Conservation (phyloP, 2,888 invertebrate species). For the Chrysomela aeneicollis region DNA sequence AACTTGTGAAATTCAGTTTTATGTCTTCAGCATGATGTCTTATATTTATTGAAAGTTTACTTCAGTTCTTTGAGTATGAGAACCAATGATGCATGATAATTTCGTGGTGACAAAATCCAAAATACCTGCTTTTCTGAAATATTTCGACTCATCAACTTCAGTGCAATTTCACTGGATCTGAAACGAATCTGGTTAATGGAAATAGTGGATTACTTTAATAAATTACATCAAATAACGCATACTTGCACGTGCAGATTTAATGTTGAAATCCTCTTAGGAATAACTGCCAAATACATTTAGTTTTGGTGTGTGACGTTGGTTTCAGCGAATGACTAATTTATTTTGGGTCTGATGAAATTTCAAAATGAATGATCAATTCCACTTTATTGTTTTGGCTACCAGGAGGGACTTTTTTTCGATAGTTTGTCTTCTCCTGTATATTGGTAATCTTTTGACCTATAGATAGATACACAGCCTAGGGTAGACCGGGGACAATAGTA, state of each 20-base stretch:
- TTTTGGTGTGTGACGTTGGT: not conserved
- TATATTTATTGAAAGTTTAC: not conserved
- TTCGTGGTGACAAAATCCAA: not conserved
- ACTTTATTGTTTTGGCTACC: no score
- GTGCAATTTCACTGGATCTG: not conserved
- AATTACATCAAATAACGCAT: not conserved
- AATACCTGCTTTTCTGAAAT: not conserved
- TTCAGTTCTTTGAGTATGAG: not conserved
- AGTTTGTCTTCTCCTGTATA: no score
- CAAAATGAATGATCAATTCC: no score
- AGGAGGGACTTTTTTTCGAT: no score
- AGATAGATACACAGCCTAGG: no score
- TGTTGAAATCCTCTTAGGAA: slow-evolving; percentile 1
- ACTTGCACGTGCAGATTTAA: slow-evolving; percentile 9
- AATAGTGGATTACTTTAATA: slow-evolving; percentile 17
- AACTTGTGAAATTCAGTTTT: not conserved
- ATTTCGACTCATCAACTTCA: no score
- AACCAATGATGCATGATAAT: not conserved
- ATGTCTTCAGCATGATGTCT: not conserved
- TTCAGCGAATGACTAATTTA: no score
- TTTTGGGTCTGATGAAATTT: no score
- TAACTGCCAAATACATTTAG: not conserved
- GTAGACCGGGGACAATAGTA: no score
- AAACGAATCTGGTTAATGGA: slow-evolving; percentile 5
- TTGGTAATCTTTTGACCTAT: no score